A percentile compares a stretch with the other conserved stretches of the same genome.
These are phyloP conservation scores for Digitonthophagus gazella DNA, from an alignment of 2,888 invertebrate species.

Conservation along the genomic window DNA sequence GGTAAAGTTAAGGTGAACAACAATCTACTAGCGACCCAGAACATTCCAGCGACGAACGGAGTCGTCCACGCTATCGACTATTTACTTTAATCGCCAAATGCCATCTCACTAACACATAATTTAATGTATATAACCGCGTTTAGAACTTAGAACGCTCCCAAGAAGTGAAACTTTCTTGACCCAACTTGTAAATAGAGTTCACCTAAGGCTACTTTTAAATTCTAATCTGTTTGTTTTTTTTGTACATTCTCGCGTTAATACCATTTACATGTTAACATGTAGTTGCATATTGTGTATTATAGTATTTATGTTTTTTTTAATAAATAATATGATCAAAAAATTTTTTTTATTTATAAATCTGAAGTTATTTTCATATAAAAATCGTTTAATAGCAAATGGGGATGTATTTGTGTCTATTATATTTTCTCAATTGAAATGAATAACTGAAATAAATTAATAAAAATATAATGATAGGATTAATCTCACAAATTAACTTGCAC, in stretches of 20 bases:
- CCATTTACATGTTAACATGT: not conserved
- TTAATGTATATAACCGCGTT: not conserved
- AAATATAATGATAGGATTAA: no score
- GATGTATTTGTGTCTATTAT: no score
- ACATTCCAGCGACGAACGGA: slow-evolving; percentile 85
- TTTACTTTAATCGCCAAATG: slow-evolving; percentile 53
- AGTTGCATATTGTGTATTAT: not conserved
- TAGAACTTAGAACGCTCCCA: not conserved
- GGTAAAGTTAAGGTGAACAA: slow-evolving; percentile 84
- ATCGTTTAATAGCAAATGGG: no score
- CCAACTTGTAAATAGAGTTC: not conserved
- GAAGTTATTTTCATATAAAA: no score
- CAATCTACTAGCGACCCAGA: slow-evolving; percentile 76
- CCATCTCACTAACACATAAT: slow-evolving; percentile 4
- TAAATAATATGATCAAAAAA: slow-evolving; percentile 1
- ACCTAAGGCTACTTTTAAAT: not conserved
- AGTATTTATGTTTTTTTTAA: not conserved
- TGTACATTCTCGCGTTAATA: not conserved
- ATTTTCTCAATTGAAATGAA: no score
- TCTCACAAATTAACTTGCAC: no score
- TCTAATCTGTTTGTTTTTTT: not conserved
- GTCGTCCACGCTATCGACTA: slow-evolving; percentile 81
- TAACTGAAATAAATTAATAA: no score
- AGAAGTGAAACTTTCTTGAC: not conserved
- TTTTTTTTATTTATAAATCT: not conserved